Evolutionary conservation across 35 echinoderm and acorn worm species (phyloP), one percentile per base, ranked within the genome.

Genomic region (Apostichopus parvimensis): DNA sequence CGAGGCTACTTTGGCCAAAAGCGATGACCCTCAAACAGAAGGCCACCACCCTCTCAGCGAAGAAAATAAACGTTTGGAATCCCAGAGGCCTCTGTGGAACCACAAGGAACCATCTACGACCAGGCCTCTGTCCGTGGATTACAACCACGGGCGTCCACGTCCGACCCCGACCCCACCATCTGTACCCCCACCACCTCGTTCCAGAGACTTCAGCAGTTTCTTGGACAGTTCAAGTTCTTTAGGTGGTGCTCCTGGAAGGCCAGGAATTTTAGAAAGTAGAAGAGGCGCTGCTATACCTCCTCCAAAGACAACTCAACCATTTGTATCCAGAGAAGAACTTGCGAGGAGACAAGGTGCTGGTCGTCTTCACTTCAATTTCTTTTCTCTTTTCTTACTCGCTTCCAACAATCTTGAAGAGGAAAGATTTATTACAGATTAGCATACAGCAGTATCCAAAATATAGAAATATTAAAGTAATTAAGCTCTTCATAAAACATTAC

Each of bases 241-340:
- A 7, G 20, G 57, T 6, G 64, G 24, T 64, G 57, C 15, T 52
- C 56, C 85, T 12, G 85, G 85, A 26, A 66, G 85, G 57, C 56
- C 85, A 1, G 22, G 22, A 11, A 22, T 13, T 6, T 66, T 58
- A 14, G 54, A 87, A 58, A 57, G 59, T 28, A 59, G 85, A 71
- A 24, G 23, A 9, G 8, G n/a, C 5, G 23, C 28, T 9, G 55
- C 59, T 21, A 45, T 65, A 15, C 88, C 88, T 20, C 88, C 88
- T 12, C 53, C 73, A 56, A 90, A 78, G 56, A 20, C 88, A 90
- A 6, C 24, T 8, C 88, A 65, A 9, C 68, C 88, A 2, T 25
- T 21, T 6, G 26, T 90, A 34, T 90, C 88, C 1, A 90, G 88
- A 78, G 88, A 90, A 77, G 88, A 90, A 13, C 70, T 90, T 26